phyloP scores from a whole-genome alignment of 2,888 invertebrate genomes.

The Pherbina coryleti region DNA sequence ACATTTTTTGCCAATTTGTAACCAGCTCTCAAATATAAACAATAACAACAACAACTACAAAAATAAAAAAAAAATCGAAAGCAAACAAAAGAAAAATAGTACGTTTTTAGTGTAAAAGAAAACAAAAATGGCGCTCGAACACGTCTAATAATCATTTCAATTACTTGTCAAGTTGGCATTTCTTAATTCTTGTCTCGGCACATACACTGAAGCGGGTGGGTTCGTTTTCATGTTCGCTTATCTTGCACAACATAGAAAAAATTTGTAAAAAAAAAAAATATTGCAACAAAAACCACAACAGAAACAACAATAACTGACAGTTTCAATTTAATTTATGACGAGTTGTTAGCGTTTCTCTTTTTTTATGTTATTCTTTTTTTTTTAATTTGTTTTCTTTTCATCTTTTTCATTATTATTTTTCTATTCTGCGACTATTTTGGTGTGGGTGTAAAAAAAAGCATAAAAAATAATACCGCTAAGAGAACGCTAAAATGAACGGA shows the following conservation, averaged over 20 bases:
- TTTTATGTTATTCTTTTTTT: background rate
- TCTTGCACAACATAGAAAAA: background rate
- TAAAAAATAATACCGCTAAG: background rate
- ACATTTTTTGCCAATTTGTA: too few species aligned
- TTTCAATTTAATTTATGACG: conserved; percentile 35
- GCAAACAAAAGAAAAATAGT: background rate
- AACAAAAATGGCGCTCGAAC: background rate
- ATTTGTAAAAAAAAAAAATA: background rate
- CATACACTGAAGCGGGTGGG: background rate
- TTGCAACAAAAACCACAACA: background rate
- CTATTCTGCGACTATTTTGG: background rate
- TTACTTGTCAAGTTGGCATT: conserved; percentile 34
- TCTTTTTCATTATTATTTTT: background rate
- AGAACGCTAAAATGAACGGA: background rate
- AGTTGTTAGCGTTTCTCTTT: conserved; percentile 13
- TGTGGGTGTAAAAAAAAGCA: background rate
- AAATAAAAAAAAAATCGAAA: background rate
- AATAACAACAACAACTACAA: background rate
- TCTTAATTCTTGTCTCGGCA: background rate
- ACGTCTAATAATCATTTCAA: conserved; percentile 20
- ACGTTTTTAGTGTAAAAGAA: background rate
- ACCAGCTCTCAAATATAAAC: too few species aligned
- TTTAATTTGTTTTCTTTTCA: background rate
- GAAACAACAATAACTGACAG: conserved; percentile 28
- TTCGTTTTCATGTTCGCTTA: background rate